Base-by-base conservation (phyloP, 1,140 invertebrate genomes). In the Drosophila repleta region DNA sequence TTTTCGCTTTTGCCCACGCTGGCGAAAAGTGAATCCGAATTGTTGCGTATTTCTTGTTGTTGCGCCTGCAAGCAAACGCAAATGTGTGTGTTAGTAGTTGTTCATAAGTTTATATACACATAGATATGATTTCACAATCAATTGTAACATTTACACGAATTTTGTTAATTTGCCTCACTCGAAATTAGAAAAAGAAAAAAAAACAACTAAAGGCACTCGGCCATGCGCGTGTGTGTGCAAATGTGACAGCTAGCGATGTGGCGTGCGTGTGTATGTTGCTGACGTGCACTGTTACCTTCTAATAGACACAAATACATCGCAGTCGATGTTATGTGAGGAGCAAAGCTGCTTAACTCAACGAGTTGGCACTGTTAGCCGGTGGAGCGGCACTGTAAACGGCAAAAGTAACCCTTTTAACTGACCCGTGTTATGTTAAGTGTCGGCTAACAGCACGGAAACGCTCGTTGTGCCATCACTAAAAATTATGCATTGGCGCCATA, bases 61-160 rank as follows among this genome's bases (percentile, higher is more conserved):
- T 24, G 39, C 7, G 65, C 21, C 57, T 68, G 41, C 41, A 74
- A 69, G 20, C 17, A 58, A 70, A 69, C 35, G 41, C 24, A 57
- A 37, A 46, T n/a, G 17, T 17, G 37, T 15, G 7, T n/a, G 17
- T 17, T 18, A 24, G 48, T 73, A 68, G 24, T 26, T 20, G 20
- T 35, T 21, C 18, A 13, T 4, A 15, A 41, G 35, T 17, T 26
- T 43, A 17, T 18, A 43, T 24, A 2, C n/a, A 7, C 21, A 60
- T 35, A 20, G 11, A 35, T 37, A 8, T 3, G 11, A 77, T 77
- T 77, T 74, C 74, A 77, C 74, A 74, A 77, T 6, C 18, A 70
- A 49, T 76, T 56, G 60, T 41, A 69, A 74, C 24, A 57, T 51
- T 77, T 70, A 77, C 74, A 53, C 45, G 37, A 77, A 74, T 70